phyloP scores from a whole-genome alignment of 2,113 vertebrate genomes.

The Calyptommatus sinebrachiatus region DNA sequence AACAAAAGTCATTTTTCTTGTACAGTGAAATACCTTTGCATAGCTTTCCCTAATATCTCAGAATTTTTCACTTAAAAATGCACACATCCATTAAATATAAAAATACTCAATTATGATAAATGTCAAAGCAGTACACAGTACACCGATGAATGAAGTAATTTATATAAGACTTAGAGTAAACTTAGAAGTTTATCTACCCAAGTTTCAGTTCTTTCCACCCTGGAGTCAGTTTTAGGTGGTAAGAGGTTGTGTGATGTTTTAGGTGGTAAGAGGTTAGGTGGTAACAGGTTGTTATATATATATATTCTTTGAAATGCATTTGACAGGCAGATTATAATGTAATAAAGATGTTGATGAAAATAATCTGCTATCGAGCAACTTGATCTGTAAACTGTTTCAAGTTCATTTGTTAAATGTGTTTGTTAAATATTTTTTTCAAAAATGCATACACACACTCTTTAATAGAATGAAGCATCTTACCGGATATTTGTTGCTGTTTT shows the following conservation, averaged over 20 bases:
- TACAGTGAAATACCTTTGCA: neutral
- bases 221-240: too few relatives aligned
- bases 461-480: conserved; percentile 62
- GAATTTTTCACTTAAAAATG: neutral
- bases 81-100: neutral
- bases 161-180: neutral
- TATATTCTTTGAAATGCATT: too few relatives aligned
- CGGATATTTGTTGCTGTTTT: conserved; percentile 45
- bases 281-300: too few relatives aligned
- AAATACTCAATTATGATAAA: neutral
- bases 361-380: neutral
- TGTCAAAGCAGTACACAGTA: neutral
- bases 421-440: too few relatives aligned
- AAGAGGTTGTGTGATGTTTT: too few relatives aligned
- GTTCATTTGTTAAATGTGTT: too few relatives aligned
- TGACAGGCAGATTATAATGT: too few relatives aligned
- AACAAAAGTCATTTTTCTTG: rapidly evolving
- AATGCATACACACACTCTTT: neutral
- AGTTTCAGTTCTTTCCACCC: too few relatives aligned
- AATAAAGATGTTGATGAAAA: neutral
- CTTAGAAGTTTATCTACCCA: neutral
- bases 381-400: neutral
- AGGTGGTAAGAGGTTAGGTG: too few relatives aligned
- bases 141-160: neutral
- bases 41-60: neutral